Percentiles rank a stretch among this genome's conserved stretches.
These are phyloP conservation scores for Lycaon pictus DNA, from an alignment of 2,113 vertebrate genomes.

Conservation along the genomic window DNA sequence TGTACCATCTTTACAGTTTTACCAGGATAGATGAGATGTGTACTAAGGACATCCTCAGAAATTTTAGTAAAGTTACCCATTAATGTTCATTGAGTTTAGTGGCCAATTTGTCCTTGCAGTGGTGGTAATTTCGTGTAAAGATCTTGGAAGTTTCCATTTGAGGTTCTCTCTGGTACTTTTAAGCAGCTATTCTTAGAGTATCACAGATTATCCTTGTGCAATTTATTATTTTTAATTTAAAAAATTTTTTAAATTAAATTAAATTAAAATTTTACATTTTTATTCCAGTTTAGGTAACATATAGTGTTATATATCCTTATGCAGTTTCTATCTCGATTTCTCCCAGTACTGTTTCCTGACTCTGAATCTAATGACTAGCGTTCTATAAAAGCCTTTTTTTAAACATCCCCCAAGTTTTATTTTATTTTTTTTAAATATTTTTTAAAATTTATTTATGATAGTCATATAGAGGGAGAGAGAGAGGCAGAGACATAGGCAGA, in stretches of 20 bases:
- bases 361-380: not conserved
- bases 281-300: not conserved
- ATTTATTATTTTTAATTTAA: not conserved
- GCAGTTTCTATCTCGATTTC: not conserved
- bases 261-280: too few relatives aligned
- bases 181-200: not conserved
- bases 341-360: not conserved
- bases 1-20: not conserved
- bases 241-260: too few relatives aligned
- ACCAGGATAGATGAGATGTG: not conserved
- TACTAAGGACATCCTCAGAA: not conserved
- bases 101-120: not conserved
- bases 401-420: not conserved
- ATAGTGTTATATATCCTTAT: not conserved
- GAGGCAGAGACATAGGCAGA: too few relatives aligned
- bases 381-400: conserved; percentile 60
- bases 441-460: too few relatives aligned
- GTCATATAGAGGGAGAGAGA: too few relatives aligned
- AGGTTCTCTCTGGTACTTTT: not conserved
- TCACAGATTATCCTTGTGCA: not conserved
- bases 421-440: too few relatives aligned
- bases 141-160: not conserved
- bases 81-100: not conserved
- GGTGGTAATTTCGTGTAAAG: not conserved
- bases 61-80: not conserved